Base-by-base conservation (phyloP, 2,797 vertebrate species). In the Scomberomorus guttatus region DNA sequence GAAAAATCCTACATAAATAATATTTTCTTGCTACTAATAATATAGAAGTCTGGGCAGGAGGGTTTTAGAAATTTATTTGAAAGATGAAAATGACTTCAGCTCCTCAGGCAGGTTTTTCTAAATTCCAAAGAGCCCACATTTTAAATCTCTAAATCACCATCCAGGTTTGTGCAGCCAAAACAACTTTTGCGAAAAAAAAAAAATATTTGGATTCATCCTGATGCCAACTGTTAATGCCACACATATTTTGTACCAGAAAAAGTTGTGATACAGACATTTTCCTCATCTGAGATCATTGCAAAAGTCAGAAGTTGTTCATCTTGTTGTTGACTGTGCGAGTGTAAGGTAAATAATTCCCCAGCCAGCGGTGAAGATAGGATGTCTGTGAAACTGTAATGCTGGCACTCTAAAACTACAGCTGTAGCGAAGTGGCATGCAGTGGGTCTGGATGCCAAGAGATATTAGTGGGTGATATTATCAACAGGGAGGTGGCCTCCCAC, bases 401-500 rank as follows among this genome's bases (percentile, higher is more conserved):
- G 75, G 56, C 17, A 18, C 81, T 82, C 70, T 78, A 39, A 70
- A 70, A 71, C 72, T 63, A 58, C 25, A 71, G 79, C 72, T 66
- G 77, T 87, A 83, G 85, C 51, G 58, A 87, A 87, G 80, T 80
- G 88, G 84, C 88, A 89, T 71, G 79, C 75, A 61, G 76, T 80
- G 84, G 85, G 80, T 80, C 56, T 72, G 81, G 78, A 79, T 91
- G 90, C 92, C 93, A 89, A 75, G 84, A 86, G 90, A 93, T 91
- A 92, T 94, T 87, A 93, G 89, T 86, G 87, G 89, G 90, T 88
- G 94, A 95, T 88, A 95, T 91, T 37, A 37, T 37, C 37, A 37
- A 37, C 37, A 37, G 87, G 88, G 93, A 95, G 93, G 92, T 82
- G 89, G 72, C 92, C 89, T 88, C 88, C 89, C 85, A 89, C 87